Base-by-base conservation (phyloP, 92 coral and sea anemone genomes). In the Palythoa heliodiscus region DNA sequence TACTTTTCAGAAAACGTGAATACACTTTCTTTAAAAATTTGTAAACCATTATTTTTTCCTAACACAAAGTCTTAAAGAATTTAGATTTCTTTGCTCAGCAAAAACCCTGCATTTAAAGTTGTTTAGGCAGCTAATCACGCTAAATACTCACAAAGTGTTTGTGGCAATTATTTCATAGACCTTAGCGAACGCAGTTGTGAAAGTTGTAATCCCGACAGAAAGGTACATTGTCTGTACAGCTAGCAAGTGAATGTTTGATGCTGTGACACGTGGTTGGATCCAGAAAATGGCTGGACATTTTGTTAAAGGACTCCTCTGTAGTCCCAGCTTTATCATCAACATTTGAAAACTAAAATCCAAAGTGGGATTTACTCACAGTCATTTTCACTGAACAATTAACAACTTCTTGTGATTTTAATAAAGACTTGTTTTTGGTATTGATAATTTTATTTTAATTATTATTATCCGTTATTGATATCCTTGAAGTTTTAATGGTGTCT, bases 181-280 rank as follows among this genome's bases (percentile, higher is more conserved):
- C 88, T 92, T 97, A 97, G 99, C 99, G 98, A 97, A 97, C 91
- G 99, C 99, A 90, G 95, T 97, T 93, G 99, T 97, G 98, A 97
- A 97, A 97, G 99, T 97, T 94, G 99, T 97, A 92, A 94, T 97
- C 98, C 99, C 99, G 99, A 97, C 98, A 92, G 99, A 97, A 94
- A 97, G 99, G 99, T 97, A 96, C 95, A 87, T 83, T 82, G 83
- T 87, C 83, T 53, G 87, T 88, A 88, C 90, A 87, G 87, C 88
- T 75, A 77, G 77, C 84, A 85, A 82, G 86, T 88, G 89, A 83
- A 47, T 89, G 82, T 87, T 78, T 78, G 69, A 22, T 79, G 58
- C 55, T 50, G 87, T 71, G 19, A 53, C 73, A 14, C 52, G 17
- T 75, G 88, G 84, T 50, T 71, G 82, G 64, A 61, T 40, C 55